Evolutionary conservation across 2,797 vertebrate species (phyloP).

Genomic region (Nyctalus aviator): DNA sequence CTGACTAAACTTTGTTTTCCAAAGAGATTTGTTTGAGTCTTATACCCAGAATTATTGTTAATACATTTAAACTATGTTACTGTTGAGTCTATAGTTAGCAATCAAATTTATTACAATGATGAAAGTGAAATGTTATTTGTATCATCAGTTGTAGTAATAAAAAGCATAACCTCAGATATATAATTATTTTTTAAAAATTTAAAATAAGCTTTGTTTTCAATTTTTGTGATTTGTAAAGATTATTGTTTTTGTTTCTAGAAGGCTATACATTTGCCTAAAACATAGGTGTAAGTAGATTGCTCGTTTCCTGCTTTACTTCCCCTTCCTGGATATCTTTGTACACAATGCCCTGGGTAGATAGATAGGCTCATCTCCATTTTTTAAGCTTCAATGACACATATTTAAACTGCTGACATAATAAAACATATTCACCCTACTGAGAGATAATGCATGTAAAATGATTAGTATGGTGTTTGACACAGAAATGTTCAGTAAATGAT

Average conservation of each 20-base stretch:
- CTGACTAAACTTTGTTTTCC: conserved; percentile 18
- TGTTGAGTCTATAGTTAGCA: neutral
- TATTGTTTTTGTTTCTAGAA: neutral
- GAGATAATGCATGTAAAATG: neutral
- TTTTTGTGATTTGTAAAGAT: neutral
- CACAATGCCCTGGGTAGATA: neutral
- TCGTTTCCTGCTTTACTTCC: neutral
- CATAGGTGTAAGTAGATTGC: neutral
- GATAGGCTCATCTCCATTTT: neutral
- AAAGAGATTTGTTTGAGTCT: neutral
- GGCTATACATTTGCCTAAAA: neutral
- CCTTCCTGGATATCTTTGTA: neutral
- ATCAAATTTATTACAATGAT: neutral
- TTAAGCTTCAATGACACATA: conserved; percentile 31
- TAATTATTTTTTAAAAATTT: neutral
- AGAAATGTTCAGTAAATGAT: neutral
- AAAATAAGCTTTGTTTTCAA: neutral
- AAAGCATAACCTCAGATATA: neutral
- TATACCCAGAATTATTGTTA: neutral
- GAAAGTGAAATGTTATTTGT: conserved; percentile 1
- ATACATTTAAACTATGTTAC: neutral
- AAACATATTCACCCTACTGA: neutral
- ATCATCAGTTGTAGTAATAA: neutral
- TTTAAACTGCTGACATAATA: neutral
- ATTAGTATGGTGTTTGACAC: neutral